Evolutionary conservation across 2,797 vertebrate genomes (phyloP), one percentile per base, ranked within the genome.

Genomic region (Pantherophis alleghaniensis): DNA sequence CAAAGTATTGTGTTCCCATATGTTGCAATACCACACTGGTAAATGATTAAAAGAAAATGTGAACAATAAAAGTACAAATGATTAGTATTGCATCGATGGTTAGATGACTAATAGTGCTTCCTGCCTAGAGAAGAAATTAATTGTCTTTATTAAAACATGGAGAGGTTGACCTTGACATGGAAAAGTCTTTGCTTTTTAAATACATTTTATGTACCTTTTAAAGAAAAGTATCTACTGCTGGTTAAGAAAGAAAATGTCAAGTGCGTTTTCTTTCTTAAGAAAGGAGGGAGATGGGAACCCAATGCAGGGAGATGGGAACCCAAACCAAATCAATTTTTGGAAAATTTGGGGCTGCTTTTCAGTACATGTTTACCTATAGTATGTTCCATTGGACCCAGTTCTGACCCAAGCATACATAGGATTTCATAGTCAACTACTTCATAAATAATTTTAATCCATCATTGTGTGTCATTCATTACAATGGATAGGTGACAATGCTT

Each of bases 381-480:
- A 20, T 51, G 9, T 83, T 24, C 26, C 0, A 37, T 26, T 83
- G 90, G 47, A 57, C 16, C 20, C 74, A 60, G 13, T 60, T 91
- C 51, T 91, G 69, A 60, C 4, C 7, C 14, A 83, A 56, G 42
- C 66, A 11, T 83, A 10, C 14, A 79, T 59, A 59, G 90, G 79
- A 57, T 91, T 91, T 18, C 26, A 91, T 26, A 59, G 2, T 51
- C 47, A 88, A 55, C 60, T 95, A 11, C 20, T 16, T 87, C 66
- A 93, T 66, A 18, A 94, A 55, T 83, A 91, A 66, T 66, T 18
- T 91, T 93, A 86, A 89, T 91, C 32, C 18, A 2, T 0, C 86
- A 93, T 92, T 89, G 92, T 88, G 20, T 32, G 18, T 0, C 90
- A 92, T 93, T 94, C 11, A 90, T 6, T 86, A 88, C 95, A 56